Percentiles rank a stretch among this genome's conserved stretches.
Conservation (phyloP, 2,797 vertebrate species). For the Trachurus trachurus region DNA sequence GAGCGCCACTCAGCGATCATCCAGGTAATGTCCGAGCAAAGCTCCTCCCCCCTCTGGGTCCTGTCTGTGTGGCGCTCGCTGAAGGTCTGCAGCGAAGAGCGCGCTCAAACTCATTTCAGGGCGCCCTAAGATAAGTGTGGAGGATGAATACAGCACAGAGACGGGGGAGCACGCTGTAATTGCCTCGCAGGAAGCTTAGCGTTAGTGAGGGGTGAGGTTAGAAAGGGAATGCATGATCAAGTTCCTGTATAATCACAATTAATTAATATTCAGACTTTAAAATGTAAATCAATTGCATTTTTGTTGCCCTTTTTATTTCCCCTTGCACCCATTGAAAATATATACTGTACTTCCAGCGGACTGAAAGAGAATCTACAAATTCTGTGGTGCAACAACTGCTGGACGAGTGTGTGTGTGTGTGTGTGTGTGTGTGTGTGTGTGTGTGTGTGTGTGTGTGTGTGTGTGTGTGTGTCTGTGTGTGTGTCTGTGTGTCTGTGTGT, state of each 20-base stretch:
- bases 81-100: conserved; percentile 40
- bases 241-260: conserved; percentile 57
- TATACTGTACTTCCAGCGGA: conserved; percentile 33
- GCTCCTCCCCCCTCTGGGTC: conserved; percentile 69
- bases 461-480: conserved; percentile 1
- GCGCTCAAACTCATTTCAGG: conserved; percentile 74
- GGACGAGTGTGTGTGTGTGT: conserved; percentile 12
- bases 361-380: conserved; percentile 13
- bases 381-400: conserved; percentile 18
- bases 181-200: conserved; percentile 63
- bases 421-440: conserved; percentile 54
- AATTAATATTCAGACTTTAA: conserved; percentile 57
- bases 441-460: conserved; percentile 1
- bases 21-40: conserved; percentile 83
- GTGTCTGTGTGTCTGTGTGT: conserved; percentile 18
- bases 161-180: conserved; percentile 57
- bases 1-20: conserved; percentile 81
- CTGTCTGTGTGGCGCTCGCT: conserved; percentile 42
- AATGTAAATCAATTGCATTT: conserved; percentile 43
- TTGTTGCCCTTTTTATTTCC: neutral
- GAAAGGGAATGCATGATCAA: conserved; percentile 29
- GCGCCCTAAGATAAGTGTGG: conserved; percentile 73
- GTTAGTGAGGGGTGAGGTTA: conserved; percentile 46
- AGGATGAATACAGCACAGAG: conserved; percentile 63
- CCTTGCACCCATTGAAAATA: conserved; percentile 23